Evolutionary conservation across 2,888 invertebrate genomes (phyloP), one percentile per base, ranked within the genome.

Genomic region (Lagria hirta): DNA sequence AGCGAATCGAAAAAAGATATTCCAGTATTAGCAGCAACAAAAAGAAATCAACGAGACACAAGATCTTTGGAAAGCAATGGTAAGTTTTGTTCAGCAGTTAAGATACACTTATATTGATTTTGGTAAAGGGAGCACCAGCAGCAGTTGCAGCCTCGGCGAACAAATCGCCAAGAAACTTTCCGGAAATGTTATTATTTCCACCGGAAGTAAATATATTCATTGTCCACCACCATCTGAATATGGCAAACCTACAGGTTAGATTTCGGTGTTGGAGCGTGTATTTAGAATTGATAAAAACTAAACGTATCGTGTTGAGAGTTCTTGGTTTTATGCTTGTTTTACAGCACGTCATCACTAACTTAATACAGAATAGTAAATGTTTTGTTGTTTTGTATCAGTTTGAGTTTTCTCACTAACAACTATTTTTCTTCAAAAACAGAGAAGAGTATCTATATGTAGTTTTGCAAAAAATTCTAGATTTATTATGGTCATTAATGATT

Each of bases 171-270:
- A 57, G 57, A 60, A 59, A 52, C 75, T 83, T 66, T 83, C 84
- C 55, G 86, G 86, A 67, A 88, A 88, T 76, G 81, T 85, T 69
- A 75, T 81, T 55, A 81, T 84, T 75, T 83, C 86, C 65, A 80
- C 85, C 61, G 88, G 88, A 74, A 83, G 86, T 75, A 83, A 82
- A 70, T 82, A 83, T 73, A 78, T 88, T 62, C 88, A 88, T 74
- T 86, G 86, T 69, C 83, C 83, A 58, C 85, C 84, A 49, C 87
- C 86, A 56, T 73, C 77, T 60, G 82, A 78, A 70, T 80, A 74
- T 73, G 61, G 53, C 52, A 51, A 55, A 18, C 46, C 52, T 48
- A 49, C 60, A 60, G 60, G 60, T 60, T 54, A 58, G 60, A 34
- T 41, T 37, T 35, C 49, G 50, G 52, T 48, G 48, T 49, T 49